Percentiles rank a stretch among this genome's conserved stretches.
Evolutionary conservation across 2,888 invertebrate genomes (phyloP).

Genomic region (Eupithecia subumbrata): DNA sequence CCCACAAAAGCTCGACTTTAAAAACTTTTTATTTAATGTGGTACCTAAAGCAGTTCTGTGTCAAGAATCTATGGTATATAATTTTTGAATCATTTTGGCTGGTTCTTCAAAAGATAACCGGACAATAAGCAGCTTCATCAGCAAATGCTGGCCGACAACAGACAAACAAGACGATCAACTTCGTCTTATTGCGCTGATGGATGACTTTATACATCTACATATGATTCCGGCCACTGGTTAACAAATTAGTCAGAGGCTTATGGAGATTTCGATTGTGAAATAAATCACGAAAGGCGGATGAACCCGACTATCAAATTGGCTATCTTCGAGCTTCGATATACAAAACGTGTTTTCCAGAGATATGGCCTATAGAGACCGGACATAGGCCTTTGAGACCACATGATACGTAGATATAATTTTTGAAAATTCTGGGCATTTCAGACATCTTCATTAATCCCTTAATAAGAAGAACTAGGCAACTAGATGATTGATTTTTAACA

Average conservation of each 20-base stretch:
- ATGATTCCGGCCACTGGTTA: slow-evolving; percentile 20
- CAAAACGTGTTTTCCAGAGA: neutral
- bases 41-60: neutral
- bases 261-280: slow-evolving; percentile 22
- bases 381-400: neutral
- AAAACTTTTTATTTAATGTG: neutral
- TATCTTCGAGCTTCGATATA: neutral
- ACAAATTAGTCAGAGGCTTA: slow-evolving; percentile 24
- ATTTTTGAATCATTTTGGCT: neutral
- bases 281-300: slow-evolving; percentile 10
- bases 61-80: neutral
- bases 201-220: slow-evolving; percentile 13
- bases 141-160: neutral
- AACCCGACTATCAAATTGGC: neutral
- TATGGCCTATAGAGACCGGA: neutral
- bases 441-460: neutral
- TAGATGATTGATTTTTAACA: neutral
- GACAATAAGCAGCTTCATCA: neutral
- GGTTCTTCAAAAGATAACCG: neutral
- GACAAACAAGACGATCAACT: neutral
- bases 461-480: neutral
- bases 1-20: too few species aligned
- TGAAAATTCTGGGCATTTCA: neutral
- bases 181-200: slow-evolving; percentile 1
- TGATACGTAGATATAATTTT: neutral